Evolutionary conservation across 2,888 invertebrate species (phyloP), one percentile per base, ranked within the genome.

Genomic region (Mesorhabditis spiculigera): DNA sequence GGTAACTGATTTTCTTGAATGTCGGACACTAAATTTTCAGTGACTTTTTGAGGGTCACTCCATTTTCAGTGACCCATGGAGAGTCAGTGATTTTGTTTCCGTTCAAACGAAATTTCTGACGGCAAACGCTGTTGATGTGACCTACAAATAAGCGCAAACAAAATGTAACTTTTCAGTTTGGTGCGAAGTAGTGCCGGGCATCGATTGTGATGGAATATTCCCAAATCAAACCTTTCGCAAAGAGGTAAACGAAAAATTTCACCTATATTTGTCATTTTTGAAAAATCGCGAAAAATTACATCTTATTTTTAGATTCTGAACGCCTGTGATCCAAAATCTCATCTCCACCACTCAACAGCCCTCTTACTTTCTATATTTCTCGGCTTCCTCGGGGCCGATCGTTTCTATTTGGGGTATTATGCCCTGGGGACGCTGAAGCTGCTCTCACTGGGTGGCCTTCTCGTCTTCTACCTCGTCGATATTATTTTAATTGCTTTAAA

Each of bases 401-500:
- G 98, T 73, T 96, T 98, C 88, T 98, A 98, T 86, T 89, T 98
- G n/a, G 98, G 98, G 44, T 97, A 97, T 87, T 95, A 94, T 68
- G 96, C 94, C 1, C 91, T 69, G 86, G 88, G 96, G 0, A 88
- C 96, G 73, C 91, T 95, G 43, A 97, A 98, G 87, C 90, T 97
- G 75, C 94, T 95, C 86, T 96, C 97, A 0, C 88, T 96, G 69
- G 97, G 97, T 16, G 96, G 96, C 86, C 92, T 97, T 90, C 95
- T 97, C 86, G 89, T 98, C 45, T 71, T 82, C 66, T 96, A 97
- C 87, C 89, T 98, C 45, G 89, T 95, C 73, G 98, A 98, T 88
- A 92, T 98, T 64, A 91, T 98, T 83, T 89, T 97, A 42, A 97
- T 95, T 84, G 93, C 94, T n/a, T 92, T 93, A 65, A 94, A 94